Evolutionary conservation across 2,113 vertebrate species (phyloP), one percentile per base, ranked within the genome.

Genomic region (Myrmecobius fasciatus): DNA sequence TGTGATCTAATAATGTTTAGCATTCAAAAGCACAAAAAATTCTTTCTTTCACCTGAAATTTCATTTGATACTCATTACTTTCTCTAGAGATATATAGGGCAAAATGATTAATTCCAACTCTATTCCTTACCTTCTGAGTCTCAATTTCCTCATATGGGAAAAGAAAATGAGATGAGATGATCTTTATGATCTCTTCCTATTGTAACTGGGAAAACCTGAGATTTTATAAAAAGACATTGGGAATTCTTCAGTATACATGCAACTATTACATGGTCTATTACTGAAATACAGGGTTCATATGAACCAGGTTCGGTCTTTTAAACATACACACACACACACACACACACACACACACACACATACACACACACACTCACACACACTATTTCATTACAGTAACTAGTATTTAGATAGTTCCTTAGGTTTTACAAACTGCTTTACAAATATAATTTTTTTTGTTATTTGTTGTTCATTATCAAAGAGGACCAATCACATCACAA

Each of bases 171-270:
- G 11, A 93, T 3, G 83, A 52, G 52, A 53, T 48, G 49, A 22
- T 92, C 75, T 91, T 8, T 83, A 83, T 83, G 67, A 43, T 43
- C 67, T 43, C 6, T 47, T 52, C 88, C 54, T 43, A 36, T 12
- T 31, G 28, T 89, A 26, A 89, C 3, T 31, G 48, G 92, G 94
- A 92, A 96, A 90, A 92, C 28, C 67, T 22, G 93, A 91, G 52
- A n/a, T 25, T 83, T 83, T 83, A 43, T 83, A 75, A 83, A 83
- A 83, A 36, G 56, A 1, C 56, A 36, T 67, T 14, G 3, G 17
- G 43, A 83, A n/a, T 83, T 8, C 14, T 75, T 75, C 60, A 75
- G 60, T 20, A 75, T 75, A 5, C 36, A 83, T 43, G n/a, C n/a
- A 83, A 43, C 1, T 83, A 17, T 43, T 43, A 5, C 31, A 43